Evolutionary conservation across 2,797 vertebrate species (phyloP).

Genomic region (Microctenopoma stevenorrisi): DNA sequence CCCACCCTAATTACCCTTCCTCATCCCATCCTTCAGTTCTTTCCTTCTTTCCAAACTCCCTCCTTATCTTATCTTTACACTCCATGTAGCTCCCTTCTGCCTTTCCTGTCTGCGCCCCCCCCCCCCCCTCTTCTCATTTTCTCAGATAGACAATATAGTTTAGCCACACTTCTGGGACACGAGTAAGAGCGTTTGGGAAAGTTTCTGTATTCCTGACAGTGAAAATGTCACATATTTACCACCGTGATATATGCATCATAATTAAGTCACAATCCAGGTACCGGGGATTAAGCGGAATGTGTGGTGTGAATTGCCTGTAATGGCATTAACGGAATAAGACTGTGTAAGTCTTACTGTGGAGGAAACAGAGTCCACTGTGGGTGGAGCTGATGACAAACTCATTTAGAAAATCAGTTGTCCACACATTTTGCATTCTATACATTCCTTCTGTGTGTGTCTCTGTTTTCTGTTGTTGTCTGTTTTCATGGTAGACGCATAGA

Average conservation of each 20-base stretch:
- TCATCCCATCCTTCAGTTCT: slow-evolving; percentile 31
- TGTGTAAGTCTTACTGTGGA: not conserved
- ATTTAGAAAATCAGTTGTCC: not conserved
- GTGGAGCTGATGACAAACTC: not conserved
- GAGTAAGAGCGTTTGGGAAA: not conserved
- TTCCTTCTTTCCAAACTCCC: slow-evolving; percentile 11
- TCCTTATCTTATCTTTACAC: slow-evolving; percentile 52
- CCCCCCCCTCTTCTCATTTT: slow-evolving; percentile 19
- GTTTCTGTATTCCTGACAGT: slow-evolving; percentile 2
- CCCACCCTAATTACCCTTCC: slow-evolving; percentile 55
- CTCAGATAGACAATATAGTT: slow-evolving; percentile 8
- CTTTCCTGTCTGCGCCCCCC: slow-evolving; percentile 10
- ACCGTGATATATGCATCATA: not conserved
- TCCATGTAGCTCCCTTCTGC: slow-evolving; percentile 34
- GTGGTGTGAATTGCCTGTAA: not conserved
- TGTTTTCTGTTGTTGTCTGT: not conserved
- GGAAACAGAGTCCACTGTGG: not conserved
- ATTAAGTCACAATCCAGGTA: slow-evolving; percentile 2
- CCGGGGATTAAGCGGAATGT: not conserved
- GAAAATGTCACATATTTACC: not conserved
- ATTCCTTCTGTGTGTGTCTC: not conserved
- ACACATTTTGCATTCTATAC: too few species aligned
- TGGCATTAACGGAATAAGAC: not conserved
- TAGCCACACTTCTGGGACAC: not conserved
- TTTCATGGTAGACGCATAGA: not conserved